Evolutionary conservation across 92 coral and sea anemone species (phyloP), one percentile per base, ranked within the genome.

Genomic region (Heliopora coerulea): DNA sequence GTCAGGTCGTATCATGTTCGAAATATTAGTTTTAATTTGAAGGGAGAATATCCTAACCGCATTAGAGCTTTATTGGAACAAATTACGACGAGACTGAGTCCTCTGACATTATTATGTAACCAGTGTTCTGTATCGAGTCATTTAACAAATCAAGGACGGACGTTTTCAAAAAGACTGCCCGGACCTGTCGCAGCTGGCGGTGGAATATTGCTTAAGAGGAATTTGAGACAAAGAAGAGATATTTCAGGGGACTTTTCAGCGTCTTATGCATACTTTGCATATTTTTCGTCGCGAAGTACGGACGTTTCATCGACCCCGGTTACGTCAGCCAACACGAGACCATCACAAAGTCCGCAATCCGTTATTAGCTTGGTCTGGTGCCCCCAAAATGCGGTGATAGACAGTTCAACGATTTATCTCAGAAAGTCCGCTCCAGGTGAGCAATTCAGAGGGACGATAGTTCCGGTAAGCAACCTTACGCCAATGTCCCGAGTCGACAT

Each of bases 331-430:
- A 3, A 23, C 30, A 17, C 23, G 61, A 14, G 31, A 1, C 6
- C 3, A 13, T 1, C 61, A 31, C 12, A 17, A 23, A 8, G 30
- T 23, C n/a, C n/a, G n/a, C 61, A 3, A 56, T 7, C 30, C 3
- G 9, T 3, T 6, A 8, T 2, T 8, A 10, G 52, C 15, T 63
- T 1, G 15, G 29, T 37, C 27, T 44, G 9, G n/a, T 70, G 62
- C 18, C 77, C 77, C 24, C 48, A 39, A 18, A 70, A 28, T 58
- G 77, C 57, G n/a, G 63, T 70, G 29, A 57, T 70, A 37, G 41
- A 70, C 39, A 20, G 63, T 50, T 70, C 77, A 50, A 70, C 77
- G 28, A 54, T 54, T 31, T 19, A 27, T 42, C 17, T 50, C 41
- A 31, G 49, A 17, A 34, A 44, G 49, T 21, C 77, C 14, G 8